These are phyloP conservation scores for Dendroctonus valens DNA, from an alignment of 1,140 invertebrate genomes.

Conservation along the genomic window DNA sequence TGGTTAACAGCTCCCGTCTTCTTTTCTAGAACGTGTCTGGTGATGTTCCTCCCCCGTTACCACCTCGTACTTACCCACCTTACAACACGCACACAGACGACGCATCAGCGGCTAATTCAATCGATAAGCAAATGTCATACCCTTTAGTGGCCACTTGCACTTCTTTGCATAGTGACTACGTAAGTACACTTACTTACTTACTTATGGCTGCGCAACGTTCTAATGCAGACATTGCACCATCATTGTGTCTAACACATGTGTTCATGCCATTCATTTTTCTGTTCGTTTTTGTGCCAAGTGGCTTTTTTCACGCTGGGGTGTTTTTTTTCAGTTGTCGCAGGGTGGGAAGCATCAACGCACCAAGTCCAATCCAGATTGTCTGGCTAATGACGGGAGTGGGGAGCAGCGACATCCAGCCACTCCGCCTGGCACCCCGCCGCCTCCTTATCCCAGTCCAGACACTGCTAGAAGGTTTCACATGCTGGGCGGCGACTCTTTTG, in stretches of 20 bases:
- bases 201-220: neutral
- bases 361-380: conserved; percentile 68
- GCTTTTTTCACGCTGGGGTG: neutral
- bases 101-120: conserved; percentile 57
- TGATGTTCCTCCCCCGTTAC: conserved; percentile 58
- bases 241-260: too few relatives aligned
- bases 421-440: conserved; percentile 83
- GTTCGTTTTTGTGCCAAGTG: too few relatives aligned
- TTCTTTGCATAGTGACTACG: conserved; percentile 49
- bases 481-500: conserved; percentile 7
- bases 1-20: neutral
- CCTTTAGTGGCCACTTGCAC: conserved; percentile 54
- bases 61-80: conserved; percentile 57
- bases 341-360: conserved; percentile 63
- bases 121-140: conserved; percentile 59
- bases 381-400: conserved; percentile 58
- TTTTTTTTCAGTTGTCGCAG: conserved; percentile 37
- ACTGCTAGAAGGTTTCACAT: conserved; percentile 4
- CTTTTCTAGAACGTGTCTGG: conserved; percentile 18
- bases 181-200: conserved; percentile 9
- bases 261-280: too few relatives aligned
- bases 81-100: conserved; percentile 50
- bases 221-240: too few relatives aligned
- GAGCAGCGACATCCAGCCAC: conserved; percentile 52
- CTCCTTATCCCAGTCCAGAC: conserved; percentile 64